Percentiles rank a stretch among this genome's conserved stretches.
phyloP scores from a whole-genome alignment of 2,113 vertebrate genomes.

The Taurulus bubalis region DNA sequence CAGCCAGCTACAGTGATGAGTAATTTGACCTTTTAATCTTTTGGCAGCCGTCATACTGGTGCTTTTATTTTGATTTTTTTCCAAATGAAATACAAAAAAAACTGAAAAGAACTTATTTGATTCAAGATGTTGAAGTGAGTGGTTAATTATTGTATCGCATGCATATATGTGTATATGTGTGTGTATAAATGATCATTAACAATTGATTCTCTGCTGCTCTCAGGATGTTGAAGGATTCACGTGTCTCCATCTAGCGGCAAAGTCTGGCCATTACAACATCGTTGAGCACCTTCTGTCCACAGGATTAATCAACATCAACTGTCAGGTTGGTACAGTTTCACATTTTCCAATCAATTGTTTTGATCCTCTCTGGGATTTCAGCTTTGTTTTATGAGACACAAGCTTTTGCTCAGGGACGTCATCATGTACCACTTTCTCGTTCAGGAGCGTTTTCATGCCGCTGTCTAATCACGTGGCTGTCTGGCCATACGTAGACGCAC shows the following conservation, averaged over 20 bases:
- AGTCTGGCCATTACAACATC: constrained; percentile 93
- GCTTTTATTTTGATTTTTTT: background rate
- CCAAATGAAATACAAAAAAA: background rate
- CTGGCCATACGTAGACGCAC: background rate
- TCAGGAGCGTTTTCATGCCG: background rate
- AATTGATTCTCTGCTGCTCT: constrained; percentile 16
- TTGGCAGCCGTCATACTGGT: background rate
- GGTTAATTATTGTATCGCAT: too few relatives aligned
- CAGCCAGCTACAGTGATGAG: background rate
- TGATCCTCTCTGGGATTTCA: background rate
- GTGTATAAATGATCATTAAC: background rate
- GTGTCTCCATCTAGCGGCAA: constrained; percentile 96
- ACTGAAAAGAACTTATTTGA: too few relatives aligned
- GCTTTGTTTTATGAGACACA: background rate
- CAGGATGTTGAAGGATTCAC: constrained; percentile 97
- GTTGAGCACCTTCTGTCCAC: constrained; percentile 92
- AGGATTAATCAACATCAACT: constrained; percentile 92
- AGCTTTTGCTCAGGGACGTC: background rate
- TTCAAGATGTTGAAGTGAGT: too few relatives aligned
- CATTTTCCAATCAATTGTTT: background rate
- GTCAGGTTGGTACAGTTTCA: constrained; percentile 86
- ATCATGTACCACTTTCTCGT: background rate
- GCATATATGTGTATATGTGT: too few relatives aligned
- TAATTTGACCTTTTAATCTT: background rate
- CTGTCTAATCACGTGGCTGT: background rate